Evolutionary conservation across 2,888 invertebrate species (phyloP), one percentile per base, ranked within the genome.

Genomic region (Diaperis boleti): DNA sequence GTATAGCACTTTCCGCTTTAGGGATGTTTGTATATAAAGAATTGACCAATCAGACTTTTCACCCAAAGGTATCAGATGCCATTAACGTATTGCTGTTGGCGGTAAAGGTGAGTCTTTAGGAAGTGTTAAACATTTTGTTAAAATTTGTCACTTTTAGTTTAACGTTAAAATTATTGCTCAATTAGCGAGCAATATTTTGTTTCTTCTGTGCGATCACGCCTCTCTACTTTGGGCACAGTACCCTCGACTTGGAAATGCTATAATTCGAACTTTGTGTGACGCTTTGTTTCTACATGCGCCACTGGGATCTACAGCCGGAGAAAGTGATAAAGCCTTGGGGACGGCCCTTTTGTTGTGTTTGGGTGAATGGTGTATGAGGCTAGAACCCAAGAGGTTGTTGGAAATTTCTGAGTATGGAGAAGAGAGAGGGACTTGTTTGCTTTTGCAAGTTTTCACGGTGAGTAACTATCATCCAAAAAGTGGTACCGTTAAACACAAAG

Each of bases 351-450:
- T 97, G 74, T 87, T 96, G 57, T 94, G 95, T 77, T 84, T 98
- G 64, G 95, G 95, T 0, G 96, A 97, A 82, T 96, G 96, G 90
- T 95, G 95, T 56, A 95, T 97, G 87, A 86, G 90, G 44, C 87
- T 96, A 71, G 92, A 91, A 0, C 87, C 88, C 0, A 75, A 81
- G n/a, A 82, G 87, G 47, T 83, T 92, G 68, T 80, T 91, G 76
- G 83, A 86, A 31, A 82, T 85, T 59, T 75, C 77, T 8, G 80
- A 81, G 56, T 79, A 79, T 66, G 84, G 82, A 17, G 86, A 85
- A 14, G 71, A 70, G 37, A 70, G 74, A 55, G 77, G 83, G 55
- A 83, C 81, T 15, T 83, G 83, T 67, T 80, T 85, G 42, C 76
- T 88, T 18, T 83, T 91, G 35, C 87, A 89, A 62, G 89, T 94